Conservation (phyloP, 2,888 invertebrate genomes). For the Calameuta filiformis region DNA sequence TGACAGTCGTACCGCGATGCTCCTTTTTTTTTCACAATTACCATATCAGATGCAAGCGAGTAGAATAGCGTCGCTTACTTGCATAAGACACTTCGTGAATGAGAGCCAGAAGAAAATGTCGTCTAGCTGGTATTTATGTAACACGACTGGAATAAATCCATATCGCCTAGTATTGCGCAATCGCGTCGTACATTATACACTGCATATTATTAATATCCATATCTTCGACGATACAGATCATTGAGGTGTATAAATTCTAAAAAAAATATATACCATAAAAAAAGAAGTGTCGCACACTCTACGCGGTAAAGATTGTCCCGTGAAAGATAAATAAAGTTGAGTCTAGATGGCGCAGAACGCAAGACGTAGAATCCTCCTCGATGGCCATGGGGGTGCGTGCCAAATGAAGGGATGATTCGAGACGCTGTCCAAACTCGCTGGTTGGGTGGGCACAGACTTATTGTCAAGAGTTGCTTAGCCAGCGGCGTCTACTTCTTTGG, state of each 20-base stretch:
- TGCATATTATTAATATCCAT: not conserved
- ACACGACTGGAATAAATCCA: slow-evolving; percentile 22
- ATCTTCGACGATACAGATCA: not conserved
- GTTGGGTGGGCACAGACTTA: not conserved
- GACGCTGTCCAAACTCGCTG: not conserved
- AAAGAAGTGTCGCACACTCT: not conserved
- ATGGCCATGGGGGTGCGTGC: slow-evolving; percentile 12
- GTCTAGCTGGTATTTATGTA: slow-evolving; percentile 17
- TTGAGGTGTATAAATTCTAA: not conserved
- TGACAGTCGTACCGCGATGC: not conserved
- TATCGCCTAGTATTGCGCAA: slow-evolving; percentile 1
- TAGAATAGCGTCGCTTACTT: not conserved
- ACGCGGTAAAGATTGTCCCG: not conserved
- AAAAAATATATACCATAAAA: not conserved
- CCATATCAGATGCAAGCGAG: not conserved
- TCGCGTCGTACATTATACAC: not conserved
- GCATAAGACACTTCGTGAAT: slow-evolving; percentile 20
- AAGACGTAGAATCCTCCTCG: not conserved
- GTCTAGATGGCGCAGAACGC: not conserved
- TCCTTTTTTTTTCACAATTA: not conserved
- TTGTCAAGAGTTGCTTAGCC: not conserved
- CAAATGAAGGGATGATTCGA: slow-evolving; percentile 15
- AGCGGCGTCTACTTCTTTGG: not conserved
- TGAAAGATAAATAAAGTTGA: not conserved
- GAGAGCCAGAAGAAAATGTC: slow-evolving; percentile 15